Base-by-base conservation (phyloP, 2,797 vertebrate species). In the Monodelphis domestica region DNA sequence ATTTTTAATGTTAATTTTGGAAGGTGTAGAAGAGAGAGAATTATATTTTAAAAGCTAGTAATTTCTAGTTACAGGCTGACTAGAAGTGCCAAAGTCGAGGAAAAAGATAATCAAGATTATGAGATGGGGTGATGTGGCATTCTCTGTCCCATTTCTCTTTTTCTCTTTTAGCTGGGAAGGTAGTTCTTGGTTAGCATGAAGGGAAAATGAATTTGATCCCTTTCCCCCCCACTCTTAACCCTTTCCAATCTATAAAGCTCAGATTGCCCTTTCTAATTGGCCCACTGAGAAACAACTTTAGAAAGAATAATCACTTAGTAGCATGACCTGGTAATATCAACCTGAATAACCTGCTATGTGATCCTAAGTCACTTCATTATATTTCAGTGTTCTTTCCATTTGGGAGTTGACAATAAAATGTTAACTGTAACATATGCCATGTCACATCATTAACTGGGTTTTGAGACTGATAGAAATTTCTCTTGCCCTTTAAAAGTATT, bases 151-250 rank as follows among this genome's bases (percentile, higher is more conserved):
- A 30, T 28, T 17, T 30, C 21, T 57, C 14, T 53, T 50, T 63
- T 59, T 53, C 14, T 21, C 45, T 33, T 88, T 33, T 51, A n/a
- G 5, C 14, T 45, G 94, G 90, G 26, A 91, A 90, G 45, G 0
- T 26, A 57, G n/a, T 29, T 26, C 1, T 90, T 38, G 17, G 29
- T 5, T 10, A 21, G 55, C 9, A 29, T 1, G 12, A 33, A 0
- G 3, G 51, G 10, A 2, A 45, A 51, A 45, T 53, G 2, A 12
- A 26, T 38, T 24, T 9, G 30, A 63, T 15, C 50, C 5, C 0
- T 12, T 21, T 2, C 5, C 38, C 78, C 78, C 4, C 3, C 54
- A 54, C 9, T n/a, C 84, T 45, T 1, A 0, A 0, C 12, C 0
- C 24, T 29, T 87, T 87, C 53, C 56, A 63, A 12, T 84, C 21